These are phyloP conservation scores for Ceratotherium simum DNA, from an alignment of 2,113 vertebrate genomes.

Conservation along the genomic window DNA sequence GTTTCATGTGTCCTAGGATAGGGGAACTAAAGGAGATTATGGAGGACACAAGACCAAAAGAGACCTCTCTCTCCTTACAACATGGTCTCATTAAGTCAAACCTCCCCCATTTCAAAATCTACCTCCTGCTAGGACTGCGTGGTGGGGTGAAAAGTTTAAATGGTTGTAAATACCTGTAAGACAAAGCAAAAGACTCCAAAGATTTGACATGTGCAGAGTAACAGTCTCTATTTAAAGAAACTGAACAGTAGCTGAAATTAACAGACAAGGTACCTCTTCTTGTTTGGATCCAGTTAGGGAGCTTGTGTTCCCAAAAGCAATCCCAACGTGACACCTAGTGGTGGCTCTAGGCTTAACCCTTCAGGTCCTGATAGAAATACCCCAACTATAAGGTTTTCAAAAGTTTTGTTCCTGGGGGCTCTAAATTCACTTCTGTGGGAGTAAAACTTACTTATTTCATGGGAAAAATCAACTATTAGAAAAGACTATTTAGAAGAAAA, in stretches of 20 bases:
- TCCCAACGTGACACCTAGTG: conserved; percentile 88
- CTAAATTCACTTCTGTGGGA: background rate
- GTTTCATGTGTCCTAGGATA: background rate
- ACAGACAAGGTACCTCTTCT: conserved; percentile 28
- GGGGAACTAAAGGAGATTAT: background rate
- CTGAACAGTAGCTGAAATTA: conserved; percentile 58
- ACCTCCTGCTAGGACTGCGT: background rate
- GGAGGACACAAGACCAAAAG: background rate
- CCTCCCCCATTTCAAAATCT: background rate
- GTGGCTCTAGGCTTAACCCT: conserved; percentile 82
- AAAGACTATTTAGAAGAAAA: background rate
- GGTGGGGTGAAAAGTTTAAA: conserved; percentile 76
- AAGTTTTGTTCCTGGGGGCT: background rate
- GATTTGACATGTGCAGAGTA: conserved; percentile 48
- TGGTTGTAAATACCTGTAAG: conserved; percentile 67
- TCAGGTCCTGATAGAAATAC: background rate
- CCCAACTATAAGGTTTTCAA: background rate
- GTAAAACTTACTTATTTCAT: background rate
- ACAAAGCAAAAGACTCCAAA: conserved; percentile 45
- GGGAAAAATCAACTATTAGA: background rate
- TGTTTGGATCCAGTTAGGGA: background rate
- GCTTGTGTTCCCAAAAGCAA: conserved; percentile 46
- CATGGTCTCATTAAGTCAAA: background rate
- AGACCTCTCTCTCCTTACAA: background rate
- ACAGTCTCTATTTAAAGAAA: conserved; percentile 70